These are phyloP conservation scores for Spilogale gracilis DNA, from an alignment of 2,113 vertebrate species.

Conservation along the genomic window DNA sequence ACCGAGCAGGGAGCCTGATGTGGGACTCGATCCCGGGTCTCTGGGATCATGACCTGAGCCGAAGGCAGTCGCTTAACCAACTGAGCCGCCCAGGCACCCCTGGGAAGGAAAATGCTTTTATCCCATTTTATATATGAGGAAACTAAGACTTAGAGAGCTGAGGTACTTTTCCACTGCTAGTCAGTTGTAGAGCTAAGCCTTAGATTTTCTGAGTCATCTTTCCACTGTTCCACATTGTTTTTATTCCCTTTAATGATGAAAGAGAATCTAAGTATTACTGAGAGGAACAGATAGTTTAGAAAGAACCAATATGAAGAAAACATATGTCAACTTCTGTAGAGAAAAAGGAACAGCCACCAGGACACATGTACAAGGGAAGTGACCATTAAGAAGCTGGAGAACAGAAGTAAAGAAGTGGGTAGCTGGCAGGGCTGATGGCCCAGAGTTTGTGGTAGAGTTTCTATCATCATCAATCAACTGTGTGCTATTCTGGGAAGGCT, in stretches of 20 bases:
- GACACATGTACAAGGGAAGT: background rate
- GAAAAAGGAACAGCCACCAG: background rate
- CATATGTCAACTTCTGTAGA: background rate
- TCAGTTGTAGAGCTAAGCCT: background rate
- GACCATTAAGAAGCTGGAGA: background rate
- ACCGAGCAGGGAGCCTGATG: too few relatives aligned
- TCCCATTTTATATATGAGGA: background rate
- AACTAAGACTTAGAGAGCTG: background rate
- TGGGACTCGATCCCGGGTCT: too few relatives aligned
- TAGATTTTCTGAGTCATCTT: conserved; percentile 11
- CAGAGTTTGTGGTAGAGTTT: background rate
- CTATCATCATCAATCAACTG: background rate
- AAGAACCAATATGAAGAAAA: background rate
- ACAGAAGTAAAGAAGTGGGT: background rate
- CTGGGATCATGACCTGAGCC: too few relatives aligned
- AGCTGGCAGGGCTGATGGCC: background rate
- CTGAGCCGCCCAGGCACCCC: too few relatives aligned
- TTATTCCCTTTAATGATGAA: background rate
- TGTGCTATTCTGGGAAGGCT: background rate
- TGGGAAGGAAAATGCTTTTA: conserved; percentile 38
- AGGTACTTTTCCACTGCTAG: background rate
- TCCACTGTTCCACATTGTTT: background rate
- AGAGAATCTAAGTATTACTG: background rate
- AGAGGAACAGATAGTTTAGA: background rate
- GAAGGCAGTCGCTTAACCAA: too few relatives aligned